Evolutionary conservation across 2,888 invertebrate genomes (phyloP), one percentile per base, ranked within the genome.

Genomic region (Macaria notata): DNA sequence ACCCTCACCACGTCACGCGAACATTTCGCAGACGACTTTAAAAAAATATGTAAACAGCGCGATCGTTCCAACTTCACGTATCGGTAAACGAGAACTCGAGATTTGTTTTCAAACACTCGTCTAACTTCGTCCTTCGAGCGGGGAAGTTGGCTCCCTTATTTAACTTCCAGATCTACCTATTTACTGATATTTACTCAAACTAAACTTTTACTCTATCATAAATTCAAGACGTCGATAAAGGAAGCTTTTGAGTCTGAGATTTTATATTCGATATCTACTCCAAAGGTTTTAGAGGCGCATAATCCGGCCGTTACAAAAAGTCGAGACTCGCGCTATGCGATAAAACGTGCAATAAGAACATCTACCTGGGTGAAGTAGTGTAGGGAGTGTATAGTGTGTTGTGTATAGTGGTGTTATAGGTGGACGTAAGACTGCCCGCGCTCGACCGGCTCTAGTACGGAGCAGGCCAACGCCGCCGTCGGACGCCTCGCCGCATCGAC

Each of bases 291-390:
- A 76, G 65, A 76, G 72, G 73, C 71, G 70, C 75, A 80, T 80
- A 78, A 78, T 79, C 77, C 72, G 68, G 71, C 69, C 74, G 69
- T 71, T 73, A 79, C 82, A 84, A 85, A 85, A 86, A 86, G 81
- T 79, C 70, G 71, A 76, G 75, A 73, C 64, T 65, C 64, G 59
- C 65, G 63, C 63, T 66, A 65, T 68, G 76, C 75, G 73, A 83
- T 81, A 83, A 83, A 86, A 83, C 79, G 81, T 73, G 81, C 81
- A 82, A 76, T 77, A 79, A 82, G 81, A 83, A 82, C 77, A 64
- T 73, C 59, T 50, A 53, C 55, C 48, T 64, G 49, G 49, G 44
- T n/a, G n/a, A n/a, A 54, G 49, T 59, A 53, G 58, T 50, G 55
- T 53, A 53, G 57, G 48, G 19, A 50, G 41, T 19, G 19, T 19